Conservation (phyloP, 2,113 vertebrate genomes). For the Gobio gobio region DNA sequence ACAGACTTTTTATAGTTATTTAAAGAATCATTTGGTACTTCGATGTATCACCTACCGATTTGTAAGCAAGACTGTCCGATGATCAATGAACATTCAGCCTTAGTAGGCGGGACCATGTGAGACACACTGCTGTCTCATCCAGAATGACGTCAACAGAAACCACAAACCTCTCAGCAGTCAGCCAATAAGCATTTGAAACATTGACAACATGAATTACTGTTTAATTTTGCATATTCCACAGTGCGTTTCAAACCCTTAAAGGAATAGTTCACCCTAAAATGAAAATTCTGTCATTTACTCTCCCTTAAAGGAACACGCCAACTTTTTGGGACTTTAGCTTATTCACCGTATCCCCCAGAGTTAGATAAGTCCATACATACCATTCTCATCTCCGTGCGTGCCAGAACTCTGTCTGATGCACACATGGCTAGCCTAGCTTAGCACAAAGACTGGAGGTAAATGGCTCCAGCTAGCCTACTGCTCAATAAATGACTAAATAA, state of each 20-base stretch:
- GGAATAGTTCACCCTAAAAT: slow-evolving; percentile 25
- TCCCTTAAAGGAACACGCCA: no score
- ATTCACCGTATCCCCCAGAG: no score
- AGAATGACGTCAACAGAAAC: slow-evolving; percentile 30
- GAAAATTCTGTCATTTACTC: background rate
- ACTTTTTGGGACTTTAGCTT: no score
- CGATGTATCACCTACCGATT: background rate
- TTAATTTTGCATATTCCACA: slow-evolving; percentile 20
- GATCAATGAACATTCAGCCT: slow-evolving; percentile 1
- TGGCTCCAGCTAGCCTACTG: no score
- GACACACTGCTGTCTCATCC: background rate
- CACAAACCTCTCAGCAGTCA: slow-evolving; percentile 29
- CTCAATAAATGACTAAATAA: no score
- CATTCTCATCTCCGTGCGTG: no score
- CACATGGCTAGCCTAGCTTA: no score
- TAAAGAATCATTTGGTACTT: slow-evolving; percentile 33
- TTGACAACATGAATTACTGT: background rate
- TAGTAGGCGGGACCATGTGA: slow-evolving; percentile 19
- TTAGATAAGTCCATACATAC: no score
- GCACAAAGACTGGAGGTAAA: no score
- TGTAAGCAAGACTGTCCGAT: slow-evolving; percentile 28
- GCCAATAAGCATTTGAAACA: slow-evolving; percentile 17
- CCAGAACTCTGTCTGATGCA: no score
- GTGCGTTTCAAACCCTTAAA: background rate
- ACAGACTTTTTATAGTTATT: slow-evolving; percentile 25